Percentiles rank a stretch among this genome's conserved stretches.
Conservation (phyloP, 2,888 invertebrate genomes). For the Sphecodes monilicornis region DNA sequence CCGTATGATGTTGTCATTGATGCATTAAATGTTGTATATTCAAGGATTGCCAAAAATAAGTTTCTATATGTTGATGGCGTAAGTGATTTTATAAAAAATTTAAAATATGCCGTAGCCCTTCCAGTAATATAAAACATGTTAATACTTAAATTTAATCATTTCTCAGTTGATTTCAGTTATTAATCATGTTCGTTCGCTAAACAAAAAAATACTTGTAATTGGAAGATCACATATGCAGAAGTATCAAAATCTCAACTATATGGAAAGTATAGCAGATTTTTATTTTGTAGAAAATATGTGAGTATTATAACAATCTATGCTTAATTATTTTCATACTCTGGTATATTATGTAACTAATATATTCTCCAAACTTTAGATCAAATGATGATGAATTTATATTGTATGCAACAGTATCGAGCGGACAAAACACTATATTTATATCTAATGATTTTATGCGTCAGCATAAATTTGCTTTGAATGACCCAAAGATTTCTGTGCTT, state of each 20-base stretch:
- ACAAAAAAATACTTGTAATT: not conserved
- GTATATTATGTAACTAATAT: not conserved
- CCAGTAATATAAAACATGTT: not conserved
- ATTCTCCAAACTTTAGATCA: not conserved
- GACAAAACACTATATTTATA: not conserved
- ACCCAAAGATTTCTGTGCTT: not conserved
- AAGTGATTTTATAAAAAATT: not conserved
- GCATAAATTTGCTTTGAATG: not conserved
- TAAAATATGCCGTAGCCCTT: not conserved
- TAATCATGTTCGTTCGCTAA: not conserved
- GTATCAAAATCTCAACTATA: not conserved
- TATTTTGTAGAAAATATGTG: not conserved
- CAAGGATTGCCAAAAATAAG: not conserved
- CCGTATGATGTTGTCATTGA: not conserved
- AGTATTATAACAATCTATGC: not conserved
- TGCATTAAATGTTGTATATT: not conserved
- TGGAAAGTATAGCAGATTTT: not conserved
- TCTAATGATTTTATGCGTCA: slow-evolving; percentile 1
- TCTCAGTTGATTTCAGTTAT: not conserved
- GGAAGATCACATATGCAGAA: not conserved
- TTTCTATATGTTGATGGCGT: not conserved
- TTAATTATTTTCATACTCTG: not conserved
- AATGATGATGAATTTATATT: not conserved
- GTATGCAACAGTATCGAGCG: not conserved
- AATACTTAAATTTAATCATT: not conserved